Evolutionary conservation across 2,113 vertebrate genomes (phyloP).

Genomic region (Melanocharis versteri): DNA sequence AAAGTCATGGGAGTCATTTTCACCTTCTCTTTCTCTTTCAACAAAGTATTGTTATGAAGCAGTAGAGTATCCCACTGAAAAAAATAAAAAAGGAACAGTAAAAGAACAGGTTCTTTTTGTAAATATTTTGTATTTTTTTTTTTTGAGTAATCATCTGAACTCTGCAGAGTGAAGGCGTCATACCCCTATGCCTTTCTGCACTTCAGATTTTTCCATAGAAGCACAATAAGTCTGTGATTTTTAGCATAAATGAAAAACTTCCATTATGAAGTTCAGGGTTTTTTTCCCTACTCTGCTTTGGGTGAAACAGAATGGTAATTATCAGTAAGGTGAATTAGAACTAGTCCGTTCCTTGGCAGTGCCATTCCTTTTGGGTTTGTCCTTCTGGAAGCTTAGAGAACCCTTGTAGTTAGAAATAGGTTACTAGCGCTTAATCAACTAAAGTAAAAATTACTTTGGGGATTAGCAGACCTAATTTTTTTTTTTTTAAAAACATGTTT

Average conservation of each 20-base stretch:
- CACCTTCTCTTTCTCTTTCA: not conserved
- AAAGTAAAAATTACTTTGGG: slow-evolving; percentile 36
- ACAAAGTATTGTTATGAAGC: not conserved
- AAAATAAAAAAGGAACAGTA: not conserved
- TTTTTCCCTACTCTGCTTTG: not conserved
- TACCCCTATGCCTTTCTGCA: not conserved
- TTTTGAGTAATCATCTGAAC: not conserved
- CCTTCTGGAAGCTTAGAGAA: slow-evolving; percentile 49
- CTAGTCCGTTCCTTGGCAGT: not conserved
- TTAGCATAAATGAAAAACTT: not conserved
- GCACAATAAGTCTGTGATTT: not conserved
- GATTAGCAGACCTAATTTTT: slow-evolving; percentile 28
- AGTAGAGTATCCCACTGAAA: not conserved
- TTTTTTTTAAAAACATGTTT: not conserved
- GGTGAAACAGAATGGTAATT: not conserved
- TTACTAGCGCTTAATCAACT: slow-evolving; percentile 44
- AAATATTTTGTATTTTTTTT: not conserved
- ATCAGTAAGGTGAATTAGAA: not conserved
- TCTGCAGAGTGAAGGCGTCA: fast-evolving
- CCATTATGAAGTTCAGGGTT: not conserved
- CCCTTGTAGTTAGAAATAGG: slow-evolving; percentile 35
- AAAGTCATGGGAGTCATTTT: not conserved
- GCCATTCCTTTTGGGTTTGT: slow-evolving; percentile 19
- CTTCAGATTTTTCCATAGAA: not conserved
- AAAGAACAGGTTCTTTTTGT: not conserved